phyloP scores from a whole-genome alignment of 2,113 vertebrate species.

The Colinus virginianus region DNA sequence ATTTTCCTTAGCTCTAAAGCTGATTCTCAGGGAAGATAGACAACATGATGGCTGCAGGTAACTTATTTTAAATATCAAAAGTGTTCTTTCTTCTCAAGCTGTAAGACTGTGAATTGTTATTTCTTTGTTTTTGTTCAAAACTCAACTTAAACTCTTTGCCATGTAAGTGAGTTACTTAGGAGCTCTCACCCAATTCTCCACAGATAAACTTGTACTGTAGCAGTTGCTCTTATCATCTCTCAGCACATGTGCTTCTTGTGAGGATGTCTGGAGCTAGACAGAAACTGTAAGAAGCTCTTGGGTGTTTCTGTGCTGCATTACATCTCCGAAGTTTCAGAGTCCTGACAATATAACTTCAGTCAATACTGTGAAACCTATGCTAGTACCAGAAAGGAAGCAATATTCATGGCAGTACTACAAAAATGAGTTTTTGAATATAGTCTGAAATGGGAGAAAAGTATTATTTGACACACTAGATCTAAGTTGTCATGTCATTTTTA shows the following conservation, averaged over 20 bases:
- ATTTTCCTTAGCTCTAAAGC: neutral
- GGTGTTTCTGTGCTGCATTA: neutral
- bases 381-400: neutral
- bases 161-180: neutral
- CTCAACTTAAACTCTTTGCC: neutral
- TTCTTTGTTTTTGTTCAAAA: neutral
- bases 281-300: neutral
- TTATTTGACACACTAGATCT: neutral
- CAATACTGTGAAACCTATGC: neutral
- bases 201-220: slow-evolving; percentile 7
- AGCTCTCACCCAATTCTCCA: neutral
- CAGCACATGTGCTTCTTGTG: neutral
- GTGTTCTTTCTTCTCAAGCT: neutral
- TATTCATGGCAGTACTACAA: neutral
- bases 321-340: neutral
- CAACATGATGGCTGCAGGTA: accelerated
- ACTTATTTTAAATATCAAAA: neutral
- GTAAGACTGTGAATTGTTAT: neutral
- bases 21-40: neutral
- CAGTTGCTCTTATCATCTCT: slow-evolving; percentile 30
- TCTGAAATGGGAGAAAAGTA: neutral
- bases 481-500: neutral
- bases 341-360: neutral
- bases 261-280: neutral
- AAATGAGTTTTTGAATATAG: neutral